These are phyloP conservation scores for Exephanes ischioxanthus DNA, from an alignment of 2,888 invertebrate species.

Conservation along the genomic window DNA sequence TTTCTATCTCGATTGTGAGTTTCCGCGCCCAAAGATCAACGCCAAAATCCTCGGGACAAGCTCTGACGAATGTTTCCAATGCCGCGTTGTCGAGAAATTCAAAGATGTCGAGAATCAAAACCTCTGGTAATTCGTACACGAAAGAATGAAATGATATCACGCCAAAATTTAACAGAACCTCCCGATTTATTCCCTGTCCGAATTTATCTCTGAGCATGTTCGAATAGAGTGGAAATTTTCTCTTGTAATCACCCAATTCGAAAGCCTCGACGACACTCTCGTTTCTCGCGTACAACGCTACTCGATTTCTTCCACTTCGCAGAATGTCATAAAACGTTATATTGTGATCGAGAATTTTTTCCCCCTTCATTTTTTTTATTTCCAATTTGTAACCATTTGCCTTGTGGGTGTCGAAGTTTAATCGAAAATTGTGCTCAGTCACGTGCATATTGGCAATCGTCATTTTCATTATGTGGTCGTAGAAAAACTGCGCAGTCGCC, in stretches of 20 bases:
- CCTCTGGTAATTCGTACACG: not conserved
- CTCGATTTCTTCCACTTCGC: not conserved
- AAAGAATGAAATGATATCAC: not conserved
- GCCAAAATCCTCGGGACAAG: not conserved
- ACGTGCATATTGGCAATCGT: not conserved
- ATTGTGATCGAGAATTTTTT: not conserved
- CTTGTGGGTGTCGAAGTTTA: not conserved
- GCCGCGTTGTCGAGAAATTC: not conserved
- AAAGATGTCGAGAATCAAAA: not conserved
- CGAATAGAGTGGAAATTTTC: not conserved
- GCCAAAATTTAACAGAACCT: not conserved
- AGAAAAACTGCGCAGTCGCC: not conserved
- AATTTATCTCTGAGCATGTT: not conserved
- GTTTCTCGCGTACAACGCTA: not conserved
- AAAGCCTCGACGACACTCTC: not conserved
- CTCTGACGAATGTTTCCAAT: not conserved
- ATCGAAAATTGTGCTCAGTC: not conserved
- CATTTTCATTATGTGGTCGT: not conserved
- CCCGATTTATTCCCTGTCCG: not conserved
- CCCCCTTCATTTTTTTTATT: not conserved
- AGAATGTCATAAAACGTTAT: not conserved
- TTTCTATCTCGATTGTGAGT: too few species aligned
- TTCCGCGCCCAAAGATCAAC: not conserved
- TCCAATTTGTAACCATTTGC: not conserved
- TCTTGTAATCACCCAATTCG: not conserved